A percentile compares a stretch with the other conserved stretches of the same genome.
phyloP scores from a whole-genome alignment of 2,888 invertebrate genomes.

The Hylaea fasciaria region DNA sequence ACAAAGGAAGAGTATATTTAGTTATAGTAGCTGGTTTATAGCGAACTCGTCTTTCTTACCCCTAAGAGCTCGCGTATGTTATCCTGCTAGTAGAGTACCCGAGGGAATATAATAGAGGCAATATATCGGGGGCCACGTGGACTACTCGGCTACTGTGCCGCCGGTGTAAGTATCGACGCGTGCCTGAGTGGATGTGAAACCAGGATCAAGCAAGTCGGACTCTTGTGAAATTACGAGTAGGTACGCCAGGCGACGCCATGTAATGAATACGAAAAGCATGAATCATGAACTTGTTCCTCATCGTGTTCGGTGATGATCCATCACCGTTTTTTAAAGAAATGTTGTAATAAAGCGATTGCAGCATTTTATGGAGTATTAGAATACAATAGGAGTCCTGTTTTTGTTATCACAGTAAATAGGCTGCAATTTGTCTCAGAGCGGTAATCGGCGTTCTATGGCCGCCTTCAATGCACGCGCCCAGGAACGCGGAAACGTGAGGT shows the following conservation, averaged over 20 bases:
- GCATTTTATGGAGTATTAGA: slow-evolving; percentile 3
- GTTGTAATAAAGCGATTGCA: slow-evolving; percentile 1
- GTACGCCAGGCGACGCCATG: not conserved
- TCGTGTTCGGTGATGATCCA: too few relatives aligned
- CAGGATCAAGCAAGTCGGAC: slow-evolving; percentile 34
- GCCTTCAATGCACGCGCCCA: slow-evolving; percentile 47
- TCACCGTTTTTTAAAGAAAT: slow-evolving; percentile 3
- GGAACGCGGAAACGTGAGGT: slow-evolving; percentile 73
- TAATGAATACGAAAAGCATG: not conserved
- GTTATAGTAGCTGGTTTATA: slow-evolving; percentile 18
- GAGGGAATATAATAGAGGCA: slow-evolving; percentile 38
- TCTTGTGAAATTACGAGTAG: slow-evolving; percentile 3
- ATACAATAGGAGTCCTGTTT: slow-evolving; percentile 4
- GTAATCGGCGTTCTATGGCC: slow-evolving; percentile 39
- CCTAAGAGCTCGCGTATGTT: slow-evolving; percentile 25
- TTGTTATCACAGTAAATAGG: slow-evolving; percentile 25
- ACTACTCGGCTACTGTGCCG: slow-evolving; percentile 29
- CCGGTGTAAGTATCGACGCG: slow-evolving; percentile 51
- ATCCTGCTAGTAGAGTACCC: slow-evolving; percentile 27
- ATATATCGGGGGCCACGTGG: slow-evolving; percentile 41
- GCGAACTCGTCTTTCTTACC: slow-evolving; percentile 34
- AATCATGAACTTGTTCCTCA: not conserved
- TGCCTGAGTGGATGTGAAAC: slow-evolving; percentile 60
- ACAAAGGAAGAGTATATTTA: slow-evolving; percentile 28
- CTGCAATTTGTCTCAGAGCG: slow-evolving; percentile 43